These are phyloP conservation scores for Tachysurus vachellii DNA, from an alignment of 2,113 vertebrate genomes.

Conservation along the genomic window DNA sequence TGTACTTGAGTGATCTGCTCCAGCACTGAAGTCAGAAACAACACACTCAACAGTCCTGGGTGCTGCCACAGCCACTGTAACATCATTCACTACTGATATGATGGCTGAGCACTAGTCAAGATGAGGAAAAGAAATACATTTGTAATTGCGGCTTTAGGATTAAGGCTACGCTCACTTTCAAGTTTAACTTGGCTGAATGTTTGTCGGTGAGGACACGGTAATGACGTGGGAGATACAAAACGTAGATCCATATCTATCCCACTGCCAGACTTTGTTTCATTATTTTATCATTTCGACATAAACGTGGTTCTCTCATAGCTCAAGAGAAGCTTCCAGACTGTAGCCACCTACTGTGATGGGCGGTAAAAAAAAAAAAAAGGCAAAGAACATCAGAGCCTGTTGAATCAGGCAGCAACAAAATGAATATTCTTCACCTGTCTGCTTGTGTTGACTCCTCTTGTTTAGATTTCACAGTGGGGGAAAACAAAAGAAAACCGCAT, in stretches of 20 bases:
- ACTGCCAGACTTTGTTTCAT: background rate
- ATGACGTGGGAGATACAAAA: background rate
- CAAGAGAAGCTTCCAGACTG: conserved; percentile 24
- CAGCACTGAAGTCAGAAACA: conserved; percentile 49
- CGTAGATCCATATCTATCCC: background rate
- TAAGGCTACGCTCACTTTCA: conserved; percentile 5
- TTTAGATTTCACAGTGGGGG: conserved; percentile 80
- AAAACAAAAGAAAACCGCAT: conserved; percentile 75
- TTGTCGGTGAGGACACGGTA: background rate
- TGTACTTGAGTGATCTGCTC: conserved; percentile 58
- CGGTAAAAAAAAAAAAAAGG: conserved; percentile 42
- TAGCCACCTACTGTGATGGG: conserved; percentile 29
- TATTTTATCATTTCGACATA: background rate
- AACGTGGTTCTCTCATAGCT: background rate
- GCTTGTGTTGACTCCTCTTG: conserved; percentile 78
- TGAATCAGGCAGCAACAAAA: conserved; percentile 63
- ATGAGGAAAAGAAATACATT: background rate
- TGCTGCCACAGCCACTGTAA: conserved; percentile 6
- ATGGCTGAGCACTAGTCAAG: conserved; percentile 7
- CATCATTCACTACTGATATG: background rate
- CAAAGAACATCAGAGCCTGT: conserved; percentile 53
- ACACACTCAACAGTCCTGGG: conserved; percentile 43
- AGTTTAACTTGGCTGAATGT: background rate
- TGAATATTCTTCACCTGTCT: conserved; percentile 83
- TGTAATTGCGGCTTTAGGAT: background rate